Conservation (phyloP, 2,113 vertebrate genomes). For the Xenopus laevis region DNA sequence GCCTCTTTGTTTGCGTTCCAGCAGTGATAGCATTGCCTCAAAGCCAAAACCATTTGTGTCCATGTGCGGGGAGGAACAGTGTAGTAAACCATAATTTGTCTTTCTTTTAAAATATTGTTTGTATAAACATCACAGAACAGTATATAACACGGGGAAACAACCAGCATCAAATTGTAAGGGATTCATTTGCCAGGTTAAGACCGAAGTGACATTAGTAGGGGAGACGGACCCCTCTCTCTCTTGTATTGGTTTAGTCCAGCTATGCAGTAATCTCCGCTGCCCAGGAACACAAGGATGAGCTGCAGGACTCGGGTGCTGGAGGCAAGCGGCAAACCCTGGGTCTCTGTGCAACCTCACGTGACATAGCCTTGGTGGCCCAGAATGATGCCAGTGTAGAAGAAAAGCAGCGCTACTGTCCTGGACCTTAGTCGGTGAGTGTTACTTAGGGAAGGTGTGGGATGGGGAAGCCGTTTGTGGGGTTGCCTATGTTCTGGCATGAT, state of each 20-base stretch:
- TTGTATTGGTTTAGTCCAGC: conserved; percentile 5
- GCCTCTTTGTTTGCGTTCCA: conserved; percentile 15
- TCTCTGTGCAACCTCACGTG: neutral
- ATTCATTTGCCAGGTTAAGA: neutral
- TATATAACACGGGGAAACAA: neutral
- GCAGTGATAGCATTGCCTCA: neutral
- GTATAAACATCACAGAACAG: neutral
- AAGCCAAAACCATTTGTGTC: neutral
- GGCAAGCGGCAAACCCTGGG: neutral
- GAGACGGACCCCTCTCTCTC: neutral
- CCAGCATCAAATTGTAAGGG: neutral
- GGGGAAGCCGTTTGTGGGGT: neutral
- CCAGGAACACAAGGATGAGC: neutral
- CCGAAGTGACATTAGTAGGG: neutral
- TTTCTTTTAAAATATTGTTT: neutral
- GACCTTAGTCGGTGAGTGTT: neutral
- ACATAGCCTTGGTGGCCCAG: neutral
- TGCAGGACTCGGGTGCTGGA: neutral
- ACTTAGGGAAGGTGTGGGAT: neutral
- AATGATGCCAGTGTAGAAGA: neutral
- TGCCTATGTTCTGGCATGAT: neutral
- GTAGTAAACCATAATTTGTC: neutral
- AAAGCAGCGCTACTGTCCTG: neutral
- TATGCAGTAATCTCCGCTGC: conserved; percentile 27
- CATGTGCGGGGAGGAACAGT: neutral